Base-by-base conservation (phyloP, 2,113 vertebrate genomes). In the Phyllopteryx taeniolatus region DNA sequence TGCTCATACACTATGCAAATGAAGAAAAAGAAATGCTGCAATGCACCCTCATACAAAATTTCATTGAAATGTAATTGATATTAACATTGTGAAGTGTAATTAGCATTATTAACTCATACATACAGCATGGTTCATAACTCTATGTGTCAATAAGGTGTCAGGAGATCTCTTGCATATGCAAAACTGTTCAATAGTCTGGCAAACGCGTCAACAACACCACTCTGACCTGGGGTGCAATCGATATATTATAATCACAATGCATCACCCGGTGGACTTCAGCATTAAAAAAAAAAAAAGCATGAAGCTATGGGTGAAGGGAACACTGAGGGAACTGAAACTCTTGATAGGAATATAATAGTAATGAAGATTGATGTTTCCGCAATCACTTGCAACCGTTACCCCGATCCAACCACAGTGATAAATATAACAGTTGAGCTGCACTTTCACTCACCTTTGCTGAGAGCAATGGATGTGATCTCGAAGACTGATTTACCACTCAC, bases 371-470 rank as follows among this genome's bases (percentile, higher is more conserved):
- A 65, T 65, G 63, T 2, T 43, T 65, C 12, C 7, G n/a, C 63
- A 27, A 47, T 65, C 62, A n/a, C 11, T 44, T 65, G 19, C 4
- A 43, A 43, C 10, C 2, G 19, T 43, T 44, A 46, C 63, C 43
- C 13, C 42, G 8, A 27, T 27, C 43, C 43, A 46, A 43, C 20
- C 43, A 8, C 12, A 1, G 43, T 27, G 63, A 46, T 65, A 65
- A 65, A 65, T 44, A 46, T 3, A 46, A 22, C n/a, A 1, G 19
- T n/a, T 11, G 6, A 33, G 62, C 20, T 22, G 42, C 42, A 65
- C 43, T 65, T 27, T 65, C 62, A 13, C 43, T 65, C 42, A 59
- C 54, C 12, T 70, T 59, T 70, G 39, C 54, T 42, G 44, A 47
- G 27, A 70, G n/a, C 68, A 57, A 70, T 8, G 14, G 68, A 61